Evolutionary conservation across 2,113 vertebrate species (phyloP).

Genomic region (Amblyopsis rosae): DNA sequence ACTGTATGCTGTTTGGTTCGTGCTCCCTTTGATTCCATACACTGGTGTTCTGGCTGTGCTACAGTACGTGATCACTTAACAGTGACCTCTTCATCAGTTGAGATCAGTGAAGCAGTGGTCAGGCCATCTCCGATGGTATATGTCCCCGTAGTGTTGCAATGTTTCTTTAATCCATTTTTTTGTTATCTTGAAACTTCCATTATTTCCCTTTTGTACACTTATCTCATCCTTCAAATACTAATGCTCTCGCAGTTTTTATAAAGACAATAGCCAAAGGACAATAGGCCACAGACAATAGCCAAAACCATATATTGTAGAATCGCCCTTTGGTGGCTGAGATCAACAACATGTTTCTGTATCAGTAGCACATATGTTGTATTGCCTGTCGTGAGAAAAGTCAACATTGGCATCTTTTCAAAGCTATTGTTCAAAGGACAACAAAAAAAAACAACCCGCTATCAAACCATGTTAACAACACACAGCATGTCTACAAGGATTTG

Average conservation of each 20-base stretch:
- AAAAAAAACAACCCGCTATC: background rate
- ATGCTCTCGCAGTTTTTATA: background rate
- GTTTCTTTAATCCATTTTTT: background rate
- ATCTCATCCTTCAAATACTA: background rate
- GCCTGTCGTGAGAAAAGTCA: too few relatives aligned
- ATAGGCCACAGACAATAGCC: background rate
- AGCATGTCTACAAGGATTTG: background rate
- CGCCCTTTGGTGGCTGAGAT: too few relatives aligned
- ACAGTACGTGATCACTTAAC: conserved; percentile 26
- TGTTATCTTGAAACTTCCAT: background rate
- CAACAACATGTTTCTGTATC: too few relatives aligned
- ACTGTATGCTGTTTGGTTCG: conserved; percentile 20
- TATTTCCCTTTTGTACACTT: background rate
- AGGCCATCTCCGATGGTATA: background rate
- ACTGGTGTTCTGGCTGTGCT: conserved; percentile 20
- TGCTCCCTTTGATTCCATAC: conserved; percentile 1
- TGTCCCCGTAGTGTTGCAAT: background rate
- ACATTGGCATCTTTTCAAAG: too few relatives aligned
- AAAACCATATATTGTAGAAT: too few relatives aligned
- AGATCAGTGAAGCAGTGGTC: background rate
- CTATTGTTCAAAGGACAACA: background rate
- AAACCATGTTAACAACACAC: background rate
- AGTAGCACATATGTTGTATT: too few relatives aligned
- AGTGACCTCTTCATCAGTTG: background rate
- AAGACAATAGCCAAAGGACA: too few relatives aligned